A percentile compares a stretch with the other conserved stretches of the same genome.
Conservation (phyloP, 1,140 invertebrate species). For the Pseudoatta argentina region DNA sequence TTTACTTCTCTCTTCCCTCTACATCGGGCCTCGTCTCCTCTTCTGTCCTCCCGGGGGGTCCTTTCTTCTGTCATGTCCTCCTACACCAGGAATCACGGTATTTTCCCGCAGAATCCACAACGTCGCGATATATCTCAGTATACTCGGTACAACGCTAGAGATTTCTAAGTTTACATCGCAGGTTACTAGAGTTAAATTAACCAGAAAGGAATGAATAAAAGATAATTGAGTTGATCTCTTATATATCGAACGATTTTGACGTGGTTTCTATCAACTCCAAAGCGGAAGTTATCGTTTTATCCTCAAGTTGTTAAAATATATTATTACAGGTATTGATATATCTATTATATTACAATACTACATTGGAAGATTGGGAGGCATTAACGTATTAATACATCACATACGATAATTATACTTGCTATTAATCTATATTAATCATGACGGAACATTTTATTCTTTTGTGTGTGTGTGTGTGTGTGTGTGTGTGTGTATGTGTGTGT, state of each 20-base stretch:
- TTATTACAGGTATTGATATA: not conserved
- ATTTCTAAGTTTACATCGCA: not conserved
- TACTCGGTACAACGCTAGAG: not conserved
- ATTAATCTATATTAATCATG: not conserved
- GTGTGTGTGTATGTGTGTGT: no score
- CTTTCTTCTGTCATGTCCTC: constrained; percentile 45
- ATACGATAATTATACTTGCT: not conserved
- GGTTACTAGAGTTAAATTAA: not conserved
- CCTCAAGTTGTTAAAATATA: not conserved
- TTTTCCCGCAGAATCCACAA: constrained; percentile 33
- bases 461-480: no score
- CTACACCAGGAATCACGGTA: constrained; percentile 49
- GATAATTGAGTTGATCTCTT: not conserved
- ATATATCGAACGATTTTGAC: not conserved
- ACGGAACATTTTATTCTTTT: not conserved
- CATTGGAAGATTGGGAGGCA: not conserved
- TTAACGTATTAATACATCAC: not conserved
- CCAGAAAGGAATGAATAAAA: not conserved
- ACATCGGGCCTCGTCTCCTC: constrained; percentile 74
- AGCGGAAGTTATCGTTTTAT: not conserved
- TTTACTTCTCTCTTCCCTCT: constrained; percentile 65
- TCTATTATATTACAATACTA: constrained; percentile 1
- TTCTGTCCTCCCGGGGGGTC: constrained; percentile 61
- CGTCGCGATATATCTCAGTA: constrained; percentile 30
- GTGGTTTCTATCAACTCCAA: not conserved